These are phyloP conservation scores for Gyrodactylus salaris DNA, from an alignment of 1,140 invertebrate species.

Conservation along the genomic window DNA sequence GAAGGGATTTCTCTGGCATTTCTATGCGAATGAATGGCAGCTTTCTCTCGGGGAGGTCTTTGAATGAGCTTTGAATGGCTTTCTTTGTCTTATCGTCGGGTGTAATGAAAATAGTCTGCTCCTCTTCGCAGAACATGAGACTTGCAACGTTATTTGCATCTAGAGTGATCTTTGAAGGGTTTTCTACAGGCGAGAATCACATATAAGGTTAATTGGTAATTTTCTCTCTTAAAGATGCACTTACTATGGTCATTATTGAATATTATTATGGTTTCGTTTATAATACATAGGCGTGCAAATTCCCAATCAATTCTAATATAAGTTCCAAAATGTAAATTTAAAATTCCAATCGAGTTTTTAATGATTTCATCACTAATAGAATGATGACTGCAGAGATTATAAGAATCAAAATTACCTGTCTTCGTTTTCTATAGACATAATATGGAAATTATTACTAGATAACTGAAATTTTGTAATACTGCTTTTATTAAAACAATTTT, in stretches of 20 bases:
- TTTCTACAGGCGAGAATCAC: not conserved
- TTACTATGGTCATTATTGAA: not conserved
- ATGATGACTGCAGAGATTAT: no score
- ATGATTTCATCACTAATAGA: no score
- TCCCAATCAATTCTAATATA: not conserved
- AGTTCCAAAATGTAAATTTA: not conserved
- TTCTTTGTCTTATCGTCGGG: not conserved
- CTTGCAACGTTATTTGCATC: not conserved
- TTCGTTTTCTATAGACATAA: no score
- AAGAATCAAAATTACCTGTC: no score
- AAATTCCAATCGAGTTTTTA: no score
- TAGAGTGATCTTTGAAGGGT: not conserved
- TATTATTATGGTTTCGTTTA: not conserved
- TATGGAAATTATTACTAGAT: no score
- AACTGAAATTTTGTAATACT: no score
- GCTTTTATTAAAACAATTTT: no score
- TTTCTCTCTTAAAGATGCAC: no score
- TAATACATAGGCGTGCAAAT: not conserved
- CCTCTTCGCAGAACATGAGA: not conserved
- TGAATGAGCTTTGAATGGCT: not conserved
- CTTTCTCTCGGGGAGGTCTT: not conserved
- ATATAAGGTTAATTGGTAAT: not conserved
- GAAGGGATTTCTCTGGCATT: not conserved
- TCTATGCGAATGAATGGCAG: not conserved
- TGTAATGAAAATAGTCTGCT: not conserved